Percentiles rank a stretch among this genome's conserved stretches.
These are phyloP conservation scores for Hirtodrosophila cameraria DNA, from an alignment of 2,888 invertebrate species.

Conservation along the genomic window DNA sequence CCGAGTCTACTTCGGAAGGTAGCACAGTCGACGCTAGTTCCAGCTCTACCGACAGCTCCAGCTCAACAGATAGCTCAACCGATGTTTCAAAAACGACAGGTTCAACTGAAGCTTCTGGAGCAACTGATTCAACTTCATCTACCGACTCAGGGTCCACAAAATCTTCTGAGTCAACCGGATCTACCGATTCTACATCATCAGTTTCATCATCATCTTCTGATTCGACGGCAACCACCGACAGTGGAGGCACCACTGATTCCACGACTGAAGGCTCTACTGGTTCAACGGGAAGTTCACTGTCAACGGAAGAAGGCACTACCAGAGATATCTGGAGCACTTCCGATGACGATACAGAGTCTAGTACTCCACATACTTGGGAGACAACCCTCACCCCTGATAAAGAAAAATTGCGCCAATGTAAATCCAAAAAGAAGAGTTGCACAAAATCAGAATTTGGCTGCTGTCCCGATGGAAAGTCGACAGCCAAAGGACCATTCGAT, in stretches of 20 bases:
- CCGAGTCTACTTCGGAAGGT: slow-evolving; percentile 14
- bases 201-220: slow-evolving; percentile 15
- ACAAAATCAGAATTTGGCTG: slow-evolving; percentile 90
- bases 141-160: slow-evolving; percentile 9
- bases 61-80: slow-evolving; percentile 11
- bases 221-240: slow-evolving; percentile 29
- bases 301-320: slow-evolving; percentile 73
- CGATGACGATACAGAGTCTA: slow-evolving; percentile 82
- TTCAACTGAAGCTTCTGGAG: slow-evolving; percentile 5
- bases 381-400: slow-evolving; percentile 85
- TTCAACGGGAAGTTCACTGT: slow-evolving; percentile 63
- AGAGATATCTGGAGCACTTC: slow-evolving; percentile 83
- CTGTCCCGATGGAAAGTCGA: slow-evolving; percentile 91
- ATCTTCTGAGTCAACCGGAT: slow-evolving; percentile 3
- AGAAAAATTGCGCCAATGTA: slow-evolving; percentile 86
- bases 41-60: slow-evolving; percentile 19
- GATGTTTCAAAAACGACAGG: background rate
- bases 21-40: slow-evolving; percentile 17
- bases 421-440: slow-evolving; percentile 86
- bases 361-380: slow-evolving; percentile 85
- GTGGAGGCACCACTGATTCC: slow-evolving; percentile 38
- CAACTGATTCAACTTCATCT: slow-evolving; percentile 4
- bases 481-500: slow-evolving; percentile 92
- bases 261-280: slow-evolving; percentile 46
- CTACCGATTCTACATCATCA: slow-evolving; percentile 29